These are phyloP conservation scores for Pararge aegeria DNA, from an alignment of 1,140 invertebrate genomes.

Conservation along the genomic window DNA sequence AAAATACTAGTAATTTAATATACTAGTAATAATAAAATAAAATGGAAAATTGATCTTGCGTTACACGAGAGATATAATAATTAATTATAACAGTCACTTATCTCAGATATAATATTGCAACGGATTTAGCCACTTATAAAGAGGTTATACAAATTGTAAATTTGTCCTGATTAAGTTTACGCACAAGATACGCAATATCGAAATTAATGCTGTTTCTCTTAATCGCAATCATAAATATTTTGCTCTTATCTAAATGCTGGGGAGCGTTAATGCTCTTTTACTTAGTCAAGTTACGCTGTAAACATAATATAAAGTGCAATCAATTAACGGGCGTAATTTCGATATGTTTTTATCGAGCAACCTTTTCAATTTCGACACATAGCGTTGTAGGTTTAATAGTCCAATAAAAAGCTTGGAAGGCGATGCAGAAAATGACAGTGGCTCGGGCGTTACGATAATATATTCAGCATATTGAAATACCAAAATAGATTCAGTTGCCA, in stretches of 20 bases:
- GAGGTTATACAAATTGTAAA: slow-evolving; percentile 12
- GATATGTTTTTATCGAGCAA: neutral
- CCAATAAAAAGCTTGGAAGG: neutral
- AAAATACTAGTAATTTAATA: too few relatives aligned
- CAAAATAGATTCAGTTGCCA: too few relatives aligned
- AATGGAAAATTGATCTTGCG: too few relatives aligned
- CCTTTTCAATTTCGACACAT: neutral
- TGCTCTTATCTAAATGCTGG: slow-evolving; percentile 20
- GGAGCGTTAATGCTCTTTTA: slow-evolving; percentile 25
- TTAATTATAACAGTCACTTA: neutral
- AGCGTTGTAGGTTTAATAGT: neutral
- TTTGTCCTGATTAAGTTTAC: slow-evolving; percentile 20
- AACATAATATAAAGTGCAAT: slow-evolving; percentile 3
- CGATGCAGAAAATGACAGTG: neutral
- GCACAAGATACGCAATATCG: slow-evolving; percentile 17
- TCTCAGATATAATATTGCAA: neutral
- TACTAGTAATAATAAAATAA: too few relatives aligned
- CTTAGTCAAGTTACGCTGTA: slow-evolving; percentile 16
- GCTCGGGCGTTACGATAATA: neutral
- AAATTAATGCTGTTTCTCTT: slow-evolving; percentile 12
- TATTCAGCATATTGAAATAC: neutral
- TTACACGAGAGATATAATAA: too few relatives aligned
- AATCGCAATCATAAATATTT: slow-evolving; percentile 22
- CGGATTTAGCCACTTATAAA: neutral
- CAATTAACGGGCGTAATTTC: neutral